Conservation (phyloP, 2,797 vertebrate species). For the Trachops cirrhosus region DNA sequence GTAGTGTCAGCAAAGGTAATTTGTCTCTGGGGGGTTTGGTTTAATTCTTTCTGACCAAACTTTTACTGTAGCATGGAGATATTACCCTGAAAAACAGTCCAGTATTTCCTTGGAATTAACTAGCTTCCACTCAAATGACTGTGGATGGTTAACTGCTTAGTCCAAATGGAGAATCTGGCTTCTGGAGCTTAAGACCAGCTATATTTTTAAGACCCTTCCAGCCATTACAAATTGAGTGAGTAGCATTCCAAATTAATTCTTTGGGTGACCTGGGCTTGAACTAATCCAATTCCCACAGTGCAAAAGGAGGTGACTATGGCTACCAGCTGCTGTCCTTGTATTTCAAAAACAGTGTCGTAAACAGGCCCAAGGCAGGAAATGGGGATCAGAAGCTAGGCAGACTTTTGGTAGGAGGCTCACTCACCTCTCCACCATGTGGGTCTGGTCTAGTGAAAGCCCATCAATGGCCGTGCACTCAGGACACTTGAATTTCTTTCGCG, state of each 20-base stretch:
- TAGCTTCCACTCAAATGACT: constrained; percentile 18
- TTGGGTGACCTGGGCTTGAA: constrained; percentile 73
- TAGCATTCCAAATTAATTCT: constrained; percentile 74
- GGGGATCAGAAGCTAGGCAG: not conserved
- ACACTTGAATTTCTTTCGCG: constrained; percentile 99
- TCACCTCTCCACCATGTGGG: constrained; percentile 99
- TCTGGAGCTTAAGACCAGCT: constrained; percentile 51
- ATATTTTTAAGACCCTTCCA: constrained; percentile 66
- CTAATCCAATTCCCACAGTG: constrained; percentile 62
- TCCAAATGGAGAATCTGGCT: constrained; percentile 15
- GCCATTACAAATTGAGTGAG: constrained; percentile 70
- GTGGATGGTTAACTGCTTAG: constrained; percentile 1
- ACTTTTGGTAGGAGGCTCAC: constrained; percentile 49
- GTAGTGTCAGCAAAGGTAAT: not conserved
- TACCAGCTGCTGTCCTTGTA: constrained; percentile 64
- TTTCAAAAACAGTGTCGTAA: constrained; percentile 43
- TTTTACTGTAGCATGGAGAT: not conserved
- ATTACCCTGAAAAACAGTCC: not conserved
- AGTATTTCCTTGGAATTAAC: constrained; percentile 40
- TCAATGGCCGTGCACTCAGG: constrained; percentile 99
- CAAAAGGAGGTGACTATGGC: constrained; percentile 59
- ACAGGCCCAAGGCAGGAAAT: constrained; percentile 46
- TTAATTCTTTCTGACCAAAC: constrained; percentile 27
- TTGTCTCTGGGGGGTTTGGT: constrained; percentile 2
- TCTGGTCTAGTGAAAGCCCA: constrained; percentile 97